Conservation (phyloP, 2,888 invertebrate genomes). For the Aphidius colemani region DNA sequence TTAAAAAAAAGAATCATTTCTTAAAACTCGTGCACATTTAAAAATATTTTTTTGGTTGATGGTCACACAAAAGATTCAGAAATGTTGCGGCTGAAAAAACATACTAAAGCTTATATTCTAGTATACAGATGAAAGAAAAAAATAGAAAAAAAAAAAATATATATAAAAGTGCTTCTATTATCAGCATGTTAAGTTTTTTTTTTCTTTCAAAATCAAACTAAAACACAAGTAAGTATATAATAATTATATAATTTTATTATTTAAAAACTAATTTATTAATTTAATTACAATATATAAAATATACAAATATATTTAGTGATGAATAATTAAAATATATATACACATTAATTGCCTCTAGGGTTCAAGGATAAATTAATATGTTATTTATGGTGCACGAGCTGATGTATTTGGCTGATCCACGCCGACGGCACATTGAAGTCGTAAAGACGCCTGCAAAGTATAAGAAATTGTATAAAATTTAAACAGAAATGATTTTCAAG, state of each 20-base stretch:
- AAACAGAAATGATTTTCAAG: no score
- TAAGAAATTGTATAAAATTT: no score
- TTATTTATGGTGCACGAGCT: conserved; percentile 22
- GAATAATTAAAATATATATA: no score
- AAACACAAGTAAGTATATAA: no score
- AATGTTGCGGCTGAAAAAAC: conserved; percentile 61
- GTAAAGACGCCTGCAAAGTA: conserved; percentile 33
- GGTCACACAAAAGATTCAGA: conserved; percentile 56
- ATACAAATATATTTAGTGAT: no score
- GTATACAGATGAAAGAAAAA: conserved; percentile 13
- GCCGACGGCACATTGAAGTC: conserved; percentile 37
- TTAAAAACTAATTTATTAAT: no score
- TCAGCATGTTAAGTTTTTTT: no score
- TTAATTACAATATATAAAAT: no score
- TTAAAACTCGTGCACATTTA: conserved; percentile 26
- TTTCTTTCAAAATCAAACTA: no score
- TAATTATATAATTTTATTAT: conserved; percentile 19
- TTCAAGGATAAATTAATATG: conserved; percentile 15
- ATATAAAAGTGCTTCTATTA: no score
- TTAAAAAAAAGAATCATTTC: neutral
- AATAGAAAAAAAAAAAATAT: no score
- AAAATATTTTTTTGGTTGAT: neutral
- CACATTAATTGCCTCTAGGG: conserved; percentile 2
- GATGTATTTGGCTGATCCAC: conserved; percentile 12
- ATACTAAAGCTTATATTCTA: conserved; percentile 34